Conservation (phyloP, 2,797 vertebrate species). For the Chrosomus eos region DNA sequence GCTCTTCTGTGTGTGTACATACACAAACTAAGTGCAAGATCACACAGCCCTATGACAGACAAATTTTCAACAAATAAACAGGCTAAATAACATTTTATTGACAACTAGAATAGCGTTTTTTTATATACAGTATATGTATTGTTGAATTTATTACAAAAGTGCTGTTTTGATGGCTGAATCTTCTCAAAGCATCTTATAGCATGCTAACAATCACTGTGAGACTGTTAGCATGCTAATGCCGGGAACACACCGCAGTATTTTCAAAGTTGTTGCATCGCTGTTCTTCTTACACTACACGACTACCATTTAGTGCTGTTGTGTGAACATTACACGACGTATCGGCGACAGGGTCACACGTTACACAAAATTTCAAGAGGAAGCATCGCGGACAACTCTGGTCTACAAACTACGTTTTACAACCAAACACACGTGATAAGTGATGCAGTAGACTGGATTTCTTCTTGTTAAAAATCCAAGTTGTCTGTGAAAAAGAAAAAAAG, state of each 20-base stretch:
- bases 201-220: background rate
- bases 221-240: too few relatives aligned
- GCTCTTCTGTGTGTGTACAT: background rate
- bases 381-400: too few relatives aligned
- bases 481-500: too few relatives aligned
- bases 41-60: background rate
- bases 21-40: background rate
- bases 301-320: background rate
- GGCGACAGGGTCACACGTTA: too few relatives aligned
- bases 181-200: background rate
- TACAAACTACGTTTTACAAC: too few relatives aligned
- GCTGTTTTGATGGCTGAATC: background rate
- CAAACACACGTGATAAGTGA: too few relatives aligned
- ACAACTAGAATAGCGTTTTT: background rate
- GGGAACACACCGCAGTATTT: too few relatives aligned
- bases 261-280: too few relatives aligned
- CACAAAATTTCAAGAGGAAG: too few relatives aligned
- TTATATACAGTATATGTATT: background rate
- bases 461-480: too few relatives aligned
- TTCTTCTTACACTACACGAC: background rate
- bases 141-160: background rate
- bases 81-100: background rate
- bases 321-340: background rate
- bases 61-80: background rate
- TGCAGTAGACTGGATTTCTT: too few relatives aligned